Evolutionary conservation across 2,888 invertebrate genomes (phyloP).

Genomic region (Melanostoma scalare): DNA sequence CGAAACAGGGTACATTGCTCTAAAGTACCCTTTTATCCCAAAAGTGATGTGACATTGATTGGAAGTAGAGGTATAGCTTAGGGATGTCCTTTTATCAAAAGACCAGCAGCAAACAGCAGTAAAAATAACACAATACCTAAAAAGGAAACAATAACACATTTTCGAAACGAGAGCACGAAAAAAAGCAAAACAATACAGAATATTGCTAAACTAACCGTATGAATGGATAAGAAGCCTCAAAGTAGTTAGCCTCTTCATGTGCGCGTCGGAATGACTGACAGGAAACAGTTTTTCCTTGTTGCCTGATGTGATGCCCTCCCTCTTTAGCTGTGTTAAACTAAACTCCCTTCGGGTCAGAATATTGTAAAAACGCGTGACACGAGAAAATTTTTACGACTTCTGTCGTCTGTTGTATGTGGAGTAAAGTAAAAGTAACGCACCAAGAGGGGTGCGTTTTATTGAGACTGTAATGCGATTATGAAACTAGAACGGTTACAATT

Average conservation of each 20-base stretch:
- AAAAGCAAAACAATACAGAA: conserved; percentile 25
- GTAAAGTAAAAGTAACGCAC: not conserved
- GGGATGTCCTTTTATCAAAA: conserved; percentile 51
- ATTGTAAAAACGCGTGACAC: conserved; percentile 72
- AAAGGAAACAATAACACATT: conserved; percentile 68
- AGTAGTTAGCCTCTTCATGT: conserved; percentile 67
- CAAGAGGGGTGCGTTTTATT: conserved; percentile 55
- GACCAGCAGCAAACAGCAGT: conserved; percentile 26
- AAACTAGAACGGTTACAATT: conserved; percentile 73
- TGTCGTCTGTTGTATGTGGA: not conserved
- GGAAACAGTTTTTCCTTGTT: conserved; percentile 59
- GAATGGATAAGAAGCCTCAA: conserved; percentile 73
- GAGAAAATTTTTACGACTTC: conserved; percentile 69
- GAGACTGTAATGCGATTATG: conserved; percentile 68
- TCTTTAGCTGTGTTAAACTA: not conserved
- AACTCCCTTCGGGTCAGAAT: conserved; percentile 53
- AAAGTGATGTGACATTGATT: conserved; percentile 73
- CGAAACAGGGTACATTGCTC: not conserved
- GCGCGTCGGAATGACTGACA: conserved; percentile 48
- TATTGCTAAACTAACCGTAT: conserved; percentile 73
- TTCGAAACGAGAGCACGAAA: conserved; percentile 5
- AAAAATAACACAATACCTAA: conserved; percentile 6
- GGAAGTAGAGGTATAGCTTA: conserved; percentile 47
- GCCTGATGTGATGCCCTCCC: conserved; percentile 4
- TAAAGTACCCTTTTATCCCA: conserved; percentile 41